Evolutionary conservation across 2,888 invertebrate genomes (phyloP).

Genomic region (Melolontha melolontha): DNA sequence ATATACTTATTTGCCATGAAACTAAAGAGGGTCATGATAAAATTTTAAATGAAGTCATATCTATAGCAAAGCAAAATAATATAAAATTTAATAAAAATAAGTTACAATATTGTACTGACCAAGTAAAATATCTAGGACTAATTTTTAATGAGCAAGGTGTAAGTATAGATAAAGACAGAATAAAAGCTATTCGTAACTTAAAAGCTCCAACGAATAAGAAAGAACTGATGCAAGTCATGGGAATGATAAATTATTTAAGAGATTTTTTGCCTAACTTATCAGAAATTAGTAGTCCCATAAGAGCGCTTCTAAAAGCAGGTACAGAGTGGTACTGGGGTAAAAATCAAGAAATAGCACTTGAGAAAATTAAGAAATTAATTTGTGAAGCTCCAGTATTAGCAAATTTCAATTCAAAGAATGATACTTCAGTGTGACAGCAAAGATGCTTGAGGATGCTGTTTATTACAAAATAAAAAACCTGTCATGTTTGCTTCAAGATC

Average conservation of each 20-base stretch:
- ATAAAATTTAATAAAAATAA: constrained; percentile 46
- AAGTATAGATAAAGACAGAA: constrained; percentile 35
- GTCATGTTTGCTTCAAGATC: neutral
- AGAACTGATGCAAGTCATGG: constrained; percentile 41
- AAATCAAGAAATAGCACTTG: neutral
- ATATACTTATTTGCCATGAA: constrained; percentile 50
- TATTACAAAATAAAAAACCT: constrained; percentile 1
- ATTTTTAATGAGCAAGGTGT: constrained; percentile 42
- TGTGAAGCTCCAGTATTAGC: neutral
- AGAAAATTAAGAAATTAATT: neutral
- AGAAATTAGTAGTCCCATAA: constrained; percentile 10
- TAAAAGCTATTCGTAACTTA: constrained; percentile 35
- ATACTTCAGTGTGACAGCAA: neutral
- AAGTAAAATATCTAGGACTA: constrained; percentile 47
- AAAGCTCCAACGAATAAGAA: constrained; percentile 22
- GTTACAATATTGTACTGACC: constrained; percentile 39
- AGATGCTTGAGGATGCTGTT: neutral
- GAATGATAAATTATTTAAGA: constrained; percentile 43
- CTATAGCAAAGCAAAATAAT: constrained; percentile 44
- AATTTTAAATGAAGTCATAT: constrained; percentile 44
- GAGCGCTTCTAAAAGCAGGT: neutral
- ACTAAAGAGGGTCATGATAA: constrained; percentile 47
- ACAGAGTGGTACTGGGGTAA: constrained; percentile 1
- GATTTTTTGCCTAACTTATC: constrained; percentile 44
- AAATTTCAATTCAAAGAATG: neutral